Base-by-base conservation (phyloP, 1,140 invertebrate genomes). In the Pemphigus obesinymphae region DNA sequence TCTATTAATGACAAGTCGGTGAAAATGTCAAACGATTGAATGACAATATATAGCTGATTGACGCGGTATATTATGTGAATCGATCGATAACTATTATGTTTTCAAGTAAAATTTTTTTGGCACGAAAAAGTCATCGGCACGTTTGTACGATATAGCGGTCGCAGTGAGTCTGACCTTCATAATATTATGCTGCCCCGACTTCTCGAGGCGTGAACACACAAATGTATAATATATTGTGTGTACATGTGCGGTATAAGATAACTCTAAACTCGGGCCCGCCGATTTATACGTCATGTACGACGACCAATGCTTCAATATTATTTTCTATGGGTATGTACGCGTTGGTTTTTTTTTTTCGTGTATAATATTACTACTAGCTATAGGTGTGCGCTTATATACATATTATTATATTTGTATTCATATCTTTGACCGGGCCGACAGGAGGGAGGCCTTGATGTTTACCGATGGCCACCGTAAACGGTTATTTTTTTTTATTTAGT, bases 391-490 rank as follows among this genome's bases (percentile, higher is more conserved):
- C n/a, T 5, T 66, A 34, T 63, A 23, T 40, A 11, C 7, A 40
- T 70, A 43, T 7, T n/a, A 26, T 26, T 43, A 31, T 31, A 26
- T 31, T 48, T 31, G 31, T 73, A 20, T 48, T 45, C n/a, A 26
- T 37, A 31, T 73, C 43, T 48, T 11, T 17, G 15, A 10, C n/a
- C 1, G 73, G 73, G 31, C 23, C 34, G 73, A 23, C 10, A 50
- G 15, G 43, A 37, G 73, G 73, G 50, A 43, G 55, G 55, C 55
- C 76, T 80, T 80, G 76, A 80, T 80, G 76, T 80, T 80, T 63
- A 63, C 76, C 76, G 76, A 80, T 80, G 76, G 76, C 37, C 76
- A 80, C 76, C 55, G 76, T 80, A 80, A 80, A 80, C 55, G 76
- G 76, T 80, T 80, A 50, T 70, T 70, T 43, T 45, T 37, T 23